A percentile compares a stretch with the other conserved stretches of the same genome.
Evolutionary conservation across 2,797 vertebrate genomes (phyloP).

Genomic region (Mormyrops boulengeri): DNA sequence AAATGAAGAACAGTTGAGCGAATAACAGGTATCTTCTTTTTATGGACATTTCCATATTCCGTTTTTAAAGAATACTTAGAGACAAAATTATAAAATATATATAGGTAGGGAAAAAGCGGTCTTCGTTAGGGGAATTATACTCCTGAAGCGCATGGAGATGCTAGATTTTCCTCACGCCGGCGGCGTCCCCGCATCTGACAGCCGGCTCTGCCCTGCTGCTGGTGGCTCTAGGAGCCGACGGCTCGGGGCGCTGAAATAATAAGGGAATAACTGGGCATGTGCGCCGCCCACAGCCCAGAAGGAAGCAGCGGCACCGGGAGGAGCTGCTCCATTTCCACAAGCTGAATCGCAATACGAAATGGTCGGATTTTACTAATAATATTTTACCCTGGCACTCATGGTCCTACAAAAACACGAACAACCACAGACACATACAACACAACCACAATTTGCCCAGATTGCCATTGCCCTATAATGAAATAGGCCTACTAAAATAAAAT

Average conservation of each 20-base stretch:
- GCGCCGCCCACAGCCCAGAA: conserved; percentile 53
- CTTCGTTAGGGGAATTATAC: neutral
- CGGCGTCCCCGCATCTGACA: conserved; percentile 14
- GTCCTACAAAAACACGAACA: neutral
- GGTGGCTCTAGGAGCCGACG: conserved; percentile 11
- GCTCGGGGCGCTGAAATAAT: conserved; percentile 1
- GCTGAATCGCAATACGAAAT: neutral
- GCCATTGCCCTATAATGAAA: neutral
- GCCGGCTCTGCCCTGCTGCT: neutral
- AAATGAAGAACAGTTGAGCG: conserved; percentile 68
- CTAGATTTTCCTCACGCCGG: conserved; percentile 48
- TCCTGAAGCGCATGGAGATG: conserved; percentile 38
- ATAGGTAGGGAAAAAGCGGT: neutral
- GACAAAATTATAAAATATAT: neutral
- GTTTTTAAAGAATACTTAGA: conserved; percentile 27
- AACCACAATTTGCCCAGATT: neutral
- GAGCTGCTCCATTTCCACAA: conserved; percentile 38
- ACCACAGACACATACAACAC: neutral
- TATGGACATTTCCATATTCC: conserved; percentile 59
- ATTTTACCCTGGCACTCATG: neutral
- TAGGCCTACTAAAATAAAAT: neutral
- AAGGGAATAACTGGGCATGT: conserved; percentile 36
- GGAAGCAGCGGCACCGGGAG: conserved; percentile 1
- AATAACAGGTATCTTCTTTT: conserved; percentile 53
- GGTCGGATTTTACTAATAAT: neutral